Conservation (phyloP, 2,797 vertebrate genomes). For the Argyrosomus regius region DNA sequence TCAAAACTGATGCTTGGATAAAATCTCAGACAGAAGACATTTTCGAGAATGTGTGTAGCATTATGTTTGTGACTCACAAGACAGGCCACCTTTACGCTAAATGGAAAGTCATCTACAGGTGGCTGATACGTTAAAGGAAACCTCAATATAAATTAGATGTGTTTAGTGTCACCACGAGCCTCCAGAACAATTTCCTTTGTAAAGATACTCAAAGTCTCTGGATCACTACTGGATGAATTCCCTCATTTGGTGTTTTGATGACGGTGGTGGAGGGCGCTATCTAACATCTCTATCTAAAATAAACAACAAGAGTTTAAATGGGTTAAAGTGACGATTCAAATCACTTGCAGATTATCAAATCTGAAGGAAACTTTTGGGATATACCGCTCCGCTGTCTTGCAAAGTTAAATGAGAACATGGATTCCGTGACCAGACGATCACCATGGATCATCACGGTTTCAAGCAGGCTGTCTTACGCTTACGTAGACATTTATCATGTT, state of each 20-base stretch:
- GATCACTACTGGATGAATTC: background rate
- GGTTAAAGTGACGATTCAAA: background rate
- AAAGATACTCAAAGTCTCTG: background rate
- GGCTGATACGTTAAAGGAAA: background rate
- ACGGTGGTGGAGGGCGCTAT: background rate
- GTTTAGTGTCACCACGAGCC: background rate
- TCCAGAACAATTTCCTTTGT: background rate
- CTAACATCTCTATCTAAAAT: background rate
- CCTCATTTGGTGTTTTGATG: slow-evolving; percentile 6
- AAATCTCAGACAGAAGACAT: slow-evolving; percentile 31
- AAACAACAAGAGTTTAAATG: background rate
- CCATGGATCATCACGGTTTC: too few species aligned
- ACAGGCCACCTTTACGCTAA: background rate
- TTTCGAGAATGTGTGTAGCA: background rate
- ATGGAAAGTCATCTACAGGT: slow-evolving; percentile 8
- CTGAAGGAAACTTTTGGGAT: slow-evolving; percentile 8
- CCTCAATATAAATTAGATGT: background rate
- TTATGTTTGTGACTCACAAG: slow-evolving; percentile 11
- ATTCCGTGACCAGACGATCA: too few species aligned
- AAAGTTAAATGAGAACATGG: background rate
- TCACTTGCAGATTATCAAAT: background rate
- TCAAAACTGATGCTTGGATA: slow-evolving; percentile 38
- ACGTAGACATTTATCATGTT: too few species aligned
- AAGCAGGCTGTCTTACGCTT: too few species aligned
- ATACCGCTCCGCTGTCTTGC: background rate